Conservation (phyloP, 2,113 vertebrate species). For the Gasterosteus nipponicus region DNA sequence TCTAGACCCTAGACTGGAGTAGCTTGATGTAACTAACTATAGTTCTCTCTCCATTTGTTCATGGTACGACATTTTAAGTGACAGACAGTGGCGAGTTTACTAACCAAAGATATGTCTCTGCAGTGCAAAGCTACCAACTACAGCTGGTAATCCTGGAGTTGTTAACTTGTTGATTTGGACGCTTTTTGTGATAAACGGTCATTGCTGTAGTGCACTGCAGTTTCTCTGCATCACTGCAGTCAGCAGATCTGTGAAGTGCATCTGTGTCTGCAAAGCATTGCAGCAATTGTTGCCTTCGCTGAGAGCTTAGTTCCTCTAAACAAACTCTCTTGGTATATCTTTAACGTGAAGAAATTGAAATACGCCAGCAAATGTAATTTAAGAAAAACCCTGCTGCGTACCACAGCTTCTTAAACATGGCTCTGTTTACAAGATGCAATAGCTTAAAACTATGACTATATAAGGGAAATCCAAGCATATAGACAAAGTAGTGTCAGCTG, state of each 20-base stretch:
- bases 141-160: constrained; percentile 28
- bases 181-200: constrained; percentile 41
- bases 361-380: not conserved
- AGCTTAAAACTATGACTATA: not conserved
- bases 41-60: not conserved
- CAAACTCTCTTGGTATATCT: constrained; percentile 3
- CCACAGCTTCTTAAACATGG: not conserved
- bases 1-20: not conserved
- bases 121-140: constrained; percentile 21
- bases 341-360: not conserved
- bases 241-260: constrained; percentile 50
- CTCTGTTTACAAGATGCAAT: not conserved
- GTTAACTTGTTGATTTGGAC: constrained; percentile 41
- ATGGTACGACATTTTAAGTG: not conserved
- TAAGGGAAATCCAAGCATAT: not conserved
- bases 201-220: constrained; percentile 49
- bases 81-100: not conserved
- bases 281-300: constrained; percentile 14
- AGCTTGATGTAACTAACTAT: not conserved
- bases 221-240: constrained; percentile 44
- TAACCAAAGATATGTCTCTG: too few species aligned
- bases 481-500: not conserved
- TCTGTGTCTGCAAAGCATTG: constrained; percentile 31
- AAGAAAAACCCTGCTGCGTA: too few species aligned
- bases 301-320: constrained; percentile 22